phyloP scores from a whole-genome alignment of 53 echinoderm and acorn worm species.

The Mesocentrotus franciscanus region DNA sequence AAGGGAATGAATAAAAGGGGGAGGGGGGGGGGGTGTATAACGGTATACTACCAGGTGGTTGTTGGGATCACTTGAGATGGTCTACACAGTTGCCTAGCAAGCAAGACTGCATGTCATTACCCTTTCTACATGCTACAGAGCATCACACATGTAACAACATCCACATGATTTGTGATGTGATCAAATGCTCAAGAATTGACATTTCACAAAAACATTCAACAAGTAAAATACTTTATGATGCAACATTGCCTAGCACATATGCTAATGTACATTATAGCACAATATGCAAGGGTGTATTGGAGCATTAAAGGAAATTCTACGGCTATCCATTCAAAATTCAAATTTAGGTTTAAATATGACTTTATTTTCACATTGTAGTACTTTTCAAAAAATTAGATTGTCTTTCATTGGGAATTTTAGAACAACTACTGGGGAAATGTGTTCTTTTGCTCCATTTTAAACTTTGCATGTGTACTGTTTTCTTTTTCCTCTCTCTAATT shows the following conservation, averaged over 20 bases:
- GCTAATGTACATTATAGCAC: no score
- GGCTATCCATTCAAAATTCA: background rate
- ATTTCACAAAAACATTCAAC: background rate
- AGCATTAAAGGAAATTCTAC: background rate
- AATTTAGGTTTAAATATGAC: background rate
- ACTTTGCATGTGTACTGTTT: background rate
- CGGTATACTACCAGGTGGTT: background rate
- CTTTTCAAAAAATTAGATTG: background rate
- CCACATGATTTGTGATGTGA: background rate
- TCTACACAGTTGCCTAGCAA: conserved; percentile 22
- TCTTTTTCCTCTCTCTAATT: no score
- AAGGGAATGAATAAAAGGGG: background rate
- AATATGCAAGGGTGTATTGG: no score
- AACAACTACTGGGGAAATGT: background rate
- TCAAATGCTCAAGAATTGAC: background rate
- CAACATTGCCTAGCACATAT: background rate
- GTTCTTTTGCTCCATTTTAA: background rate
- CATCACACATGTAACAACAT: conserved; percentile 33
- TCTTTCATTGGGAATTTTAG: background rate
- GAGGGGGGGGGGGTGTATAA: background rate
- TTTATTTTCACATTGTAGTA: background rate
- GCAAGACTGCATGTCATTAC: conserved; percentile 32
- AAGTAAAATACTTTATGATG: no score
- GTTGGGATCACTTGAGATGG: background rate
- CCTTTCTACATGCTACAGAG: background rate